These are phyloP conservation scores for Mythimna pallens DNA, from an alignment of 2,888 invertebrate genomes.

Conservation along the genomic window DNA sequence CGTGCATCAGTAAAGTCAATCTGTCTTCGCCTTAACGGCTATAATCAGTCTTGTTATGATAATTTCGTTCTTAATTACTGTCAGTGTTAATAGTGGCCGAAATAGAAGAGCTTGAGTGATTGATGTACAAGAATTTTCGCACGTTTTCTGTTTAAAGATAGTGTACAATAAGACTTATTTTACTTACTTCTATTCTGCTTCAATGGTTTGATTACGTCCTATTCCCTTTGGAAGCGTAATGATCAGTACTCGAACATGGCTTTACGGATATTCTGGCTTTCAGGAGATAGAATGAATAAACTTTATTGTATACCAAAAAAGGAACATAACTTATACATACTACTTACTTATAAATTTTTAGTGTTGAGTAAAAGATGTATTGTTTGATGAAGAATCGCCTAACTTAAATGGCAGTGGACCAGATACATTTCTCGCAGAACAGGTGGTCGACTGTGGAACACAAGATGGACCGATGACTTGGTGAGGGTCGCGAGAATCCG, in stretches of 20 bases:
- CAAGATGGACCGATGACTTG: no score
- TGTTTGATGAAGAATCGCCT: not conserved
- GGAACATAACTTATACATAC: no score
- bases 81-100: slow-evolving; percentile 38
- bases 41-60: slow-evolving; percentile 69
- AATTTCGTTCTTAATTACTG: slow-evolving; percentile 72
- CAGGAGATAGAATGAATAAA: not conserved
- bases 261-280: not conserved
- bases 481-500: no score
- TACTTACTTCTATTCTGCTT: no score
- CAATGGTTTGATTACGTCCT: not conserved
- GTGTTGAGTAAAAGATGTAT: not conserved
- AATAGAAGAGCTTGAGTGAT: slow-evolving; percentile 42
- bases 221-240: not conserved
- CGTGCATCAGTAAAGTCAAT: not conserved
- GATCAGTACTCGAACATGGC: not conserved
- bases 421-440: no score
- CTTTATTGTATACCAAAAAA: no score
- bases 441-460: no score
- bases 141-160: not conserved
- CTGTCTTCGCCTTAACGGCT: slow-evolving; percentile 44
- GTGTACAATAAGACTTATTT: not conserved
- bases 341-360: not conserved
- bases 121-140: slow-evolving; percentile 17
- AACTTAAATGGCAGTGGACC: no score